phyloP scores from a whole-genome alignment of 2,797 vertebrate species.

The Apogon hyalosoma region DNA sequence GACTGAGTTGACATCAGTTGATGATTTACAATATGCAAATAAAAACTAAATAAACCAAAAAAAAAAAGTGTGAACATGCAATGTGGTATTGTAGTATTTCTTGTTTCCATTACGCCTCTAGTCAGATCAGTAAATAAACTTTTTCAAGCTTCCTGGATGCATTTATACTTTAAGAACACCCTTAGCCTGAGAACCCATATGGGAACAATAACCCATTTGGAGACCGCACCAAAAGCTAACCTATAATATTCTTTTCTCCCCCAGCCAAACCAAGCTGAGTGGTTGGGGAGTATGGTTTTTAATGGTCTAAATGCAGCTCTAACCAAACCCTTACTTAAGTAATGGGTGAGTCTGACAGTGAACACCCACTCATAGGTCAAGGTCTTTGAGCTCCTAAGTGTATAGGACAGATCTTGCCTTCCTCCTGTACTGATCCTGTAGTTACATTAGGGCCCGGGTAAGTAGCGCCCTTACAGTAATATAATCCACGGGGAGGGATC shows the following conservation, averaged over 20 bases:
- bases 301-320: conserved; percentile 64
- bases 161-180: conserved; percentile 12
- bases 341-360: conserved; percentile 55
- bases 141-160: conserved; percentile 4
- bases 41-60: no score
- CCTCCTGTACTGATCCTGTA: conserved; percentile 28
- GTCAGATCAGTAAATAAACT: background rate
- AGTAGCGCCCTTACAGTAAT: conserved; percentile 51
- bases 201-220: conserved; percentile 24
- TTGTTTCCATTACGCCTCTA: background rate
- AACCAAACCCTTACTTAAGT: conserved; percentile 61
- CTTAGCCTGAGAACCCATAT: conserved; percentile 10
- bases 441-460: conserved; percentile 54
- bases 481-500: conserved; percentile 46
- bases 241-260: conserved; percentile 30
- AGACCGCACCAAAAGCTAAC: conserved; percentile 33
- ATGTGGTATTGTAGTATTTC: background rate
- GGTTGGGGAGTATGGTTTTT: conserved; percentile 44
- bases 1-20: conserved; percentile 5
- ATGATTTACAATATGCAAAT: background rate
- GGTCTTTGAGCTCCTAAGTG: conserved; percentile 47
- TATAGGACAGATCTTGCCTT: conserved; percentile 21
- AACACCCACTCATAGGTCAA: conserved; percentile 57
- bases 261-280: conserved; percentile 35
- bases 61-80: background rate